phyloP scores from a whole-genome alignment of 1,140 invertebrate genomes.

The Drosophila mojavensis region DNA sequence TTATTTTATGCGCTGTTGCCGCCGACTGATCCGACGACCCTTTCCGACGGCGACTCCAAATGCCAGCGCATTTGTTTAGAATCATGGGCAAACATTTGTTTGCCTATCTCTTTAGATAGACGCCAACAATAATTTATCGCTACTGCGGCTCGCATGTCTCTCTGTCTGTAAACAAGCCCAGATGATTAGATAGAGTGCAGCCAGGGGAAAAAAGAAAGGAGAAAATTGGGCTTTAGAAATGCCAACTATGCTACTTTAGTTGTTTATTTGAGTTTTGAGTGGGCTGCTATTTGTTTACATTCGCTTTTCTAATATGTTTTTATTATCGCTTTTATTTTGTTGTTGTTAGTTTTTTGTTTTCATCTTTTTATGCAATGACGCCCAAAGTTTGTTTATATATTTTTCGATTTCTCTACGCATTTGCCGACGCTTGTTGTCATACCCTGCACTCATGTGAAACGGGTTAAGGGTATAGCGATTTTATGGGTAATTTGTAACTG shows the following conservation, averaged over 20 bases:
- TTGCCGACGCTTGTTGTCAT: constrained; percentile 26
- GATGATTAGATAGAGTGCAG: constrained; percentile 56
- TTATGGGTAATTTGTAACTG: too few relatives aligned
- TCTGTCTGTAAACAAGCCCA: constrained; percentile 51
- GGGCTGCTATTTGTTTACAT: constrained; percentile 32
- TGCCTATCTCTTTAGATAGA: constrained; percentile 42
- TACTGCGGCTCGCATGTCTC: constrained; percentile 24
- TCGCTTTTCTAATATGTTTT: constrained; percentile 17
- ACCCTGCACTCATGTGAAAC: too few relatives aligned
- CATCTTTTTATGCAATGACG: constrained; percentile 62
- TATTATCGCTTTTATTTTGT: constrained; percentile 20
- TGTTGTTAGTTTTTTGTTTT: constrained; percentile 26
- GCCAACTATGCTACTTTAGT: background rate
- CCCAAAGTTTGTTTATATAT: constrained; percentile 69
- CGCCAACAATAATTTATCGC: constrained; percentile 46
- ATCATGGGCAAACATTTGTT: constrained; percentile 51
- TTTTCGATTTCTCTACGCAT: constrained; percentile 41
- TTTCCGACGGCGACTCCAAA: constrained; percentile 8
- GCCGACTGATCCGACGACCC: constrained; percentile 25
- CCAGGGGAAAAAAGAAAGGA: background rate
- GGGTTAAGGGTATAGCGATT: too few relatives aligned
- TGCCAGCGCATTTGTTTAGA: constrained; percentile 36
- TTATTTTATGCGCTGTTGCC: constrained; percentile 61
- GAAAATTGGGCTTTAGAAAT: constrained; percentile 15
- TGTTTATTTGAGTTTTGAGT: constrained; percentile 71